Conservation (phyloP, 2,888 invertebrate species). For the Aplocera efformata region DNA sequence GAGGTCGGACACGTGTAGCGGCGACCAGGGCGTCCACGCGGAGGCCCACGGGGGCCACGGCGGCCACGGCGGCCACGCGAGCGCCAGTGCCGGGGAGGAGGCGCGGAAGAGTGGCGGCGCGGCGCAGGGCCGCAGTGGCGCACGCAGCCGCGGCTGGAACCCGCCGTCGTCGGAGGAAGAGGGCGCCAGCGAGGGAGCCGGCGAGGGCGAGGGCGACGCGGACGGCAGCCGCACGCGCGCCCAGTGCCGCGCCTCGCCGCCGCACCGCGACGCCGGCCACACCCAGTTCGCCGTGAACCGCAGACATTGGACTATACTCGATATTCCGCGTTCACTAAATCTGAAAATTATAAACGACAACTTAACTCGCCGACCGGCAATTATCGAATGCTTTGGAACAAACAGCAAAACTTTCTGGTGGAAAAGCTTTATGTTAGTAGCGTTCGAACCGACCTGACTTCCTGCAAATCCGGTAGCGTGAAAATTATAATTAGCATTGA, state of each 20-base stretch:
- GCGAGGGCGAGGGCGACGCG: constrained; percentile 46
- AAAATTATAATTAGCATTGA: constrained; percentile 5
- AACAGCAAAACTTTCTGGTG: not conserved
- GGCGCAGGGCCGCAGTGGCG: constrained; percentile 83
- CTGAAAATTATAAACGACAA: constrained; percentile 63
- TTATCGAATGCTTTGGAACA: not conserved
- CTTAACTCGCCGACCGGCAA: not conserved
- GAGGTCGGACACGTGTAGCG: constrained; percentile 90
- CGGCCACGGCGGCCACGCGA: constrained; percentile 78
- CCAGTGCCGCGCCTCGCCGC: constrained; percentile 54
- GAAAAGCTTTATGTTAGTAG: not conserved
- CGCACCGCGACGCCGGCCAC: constrained; percentile 87
- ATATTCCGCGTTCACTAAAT: constrained; percentile 97
- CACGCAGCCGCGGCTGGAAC: constrained; percentile 83
- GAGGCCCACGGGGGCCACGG: constrained; percentile 84
- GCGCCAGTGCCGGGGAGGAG: constrained; percentile 65
- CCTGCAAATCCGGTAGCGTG: constrained; percentile 47
- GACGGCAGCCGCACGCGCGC: constrained; percentile 44
- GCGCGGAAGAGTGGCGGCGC: constrained; percentile 68
- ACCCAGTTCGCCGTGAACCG: constrained; percentile 84
- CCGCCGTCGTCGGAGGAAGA: constrained; percentile 91
- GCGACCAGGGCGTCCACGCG: constrained; percentile 85
- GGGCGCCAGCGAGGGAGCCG: constrained; percentile 60
- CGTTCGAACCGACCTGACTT: constrained; percentile 65
- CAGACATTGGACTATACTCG: constrained; percentile 89